Evolutionary conservation across 2,888 invertebrate species (phyloP), one percentile per base, ranked within the genome.

Genomic region (Mythimna albipuncta): DNA sequence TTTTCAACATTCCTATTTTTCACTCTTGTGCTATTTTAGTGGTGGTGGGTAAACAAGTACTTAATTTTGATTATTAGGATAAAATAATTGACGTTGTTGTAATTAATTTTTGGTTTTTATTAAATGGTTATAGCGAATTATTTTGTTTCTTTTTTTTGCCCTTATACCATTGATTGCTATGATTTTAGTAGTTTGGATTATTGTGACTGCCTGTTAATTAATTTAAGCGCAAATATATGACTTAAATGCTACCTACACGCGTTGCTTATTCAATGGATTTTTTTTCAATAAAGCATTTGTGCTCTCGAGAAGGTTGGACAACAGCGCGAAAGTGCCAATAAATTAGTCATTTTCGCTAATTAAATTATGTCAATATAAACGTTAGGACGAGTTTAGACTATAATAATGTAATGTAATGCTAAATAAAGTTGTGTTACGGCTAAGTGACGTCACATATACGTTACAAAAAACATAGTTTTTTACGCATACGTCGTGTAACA

Each of bases 101-200:
- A 88, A 89, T 91, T 85, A 85, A 81, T 87, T 92, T 94, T 94
- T 93, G 91, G 90, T 94, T 95, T 93, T 94, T 91, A 95, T 94
- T 95, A 96, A 95, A 95, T 87, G 93, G 94, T 95, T 95, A 91
- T 90, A 91, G 91, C 87, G 86, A 90, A 84, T 83, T 80, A 70
- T 87, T 89, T 92, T 91, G 87, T 84, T 89, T 91, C 89, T 92
- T 91, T 90, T 88, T 85, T 83, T 79, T 87, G 84, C 83, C 84
- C 89, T 84, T 83, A 19, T 59, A 61, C 66, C 82, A 76, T 77
- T 80, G 62, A 66, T 82, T 74, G 63, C 67, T 64, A 59, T 81
- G n/a, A 70, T 75, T 81, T 66, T 75, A 63, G 61, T 77, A 73
- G 63, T 65, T 69, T 59, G 41, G 2, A 35, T 54, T 72, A 64